Percentiles rank a stretch among this genome's conserved stretches.
Conservation (phyloP, 1,140 invertebrate species). For the Uloborus diversus region DNA sequence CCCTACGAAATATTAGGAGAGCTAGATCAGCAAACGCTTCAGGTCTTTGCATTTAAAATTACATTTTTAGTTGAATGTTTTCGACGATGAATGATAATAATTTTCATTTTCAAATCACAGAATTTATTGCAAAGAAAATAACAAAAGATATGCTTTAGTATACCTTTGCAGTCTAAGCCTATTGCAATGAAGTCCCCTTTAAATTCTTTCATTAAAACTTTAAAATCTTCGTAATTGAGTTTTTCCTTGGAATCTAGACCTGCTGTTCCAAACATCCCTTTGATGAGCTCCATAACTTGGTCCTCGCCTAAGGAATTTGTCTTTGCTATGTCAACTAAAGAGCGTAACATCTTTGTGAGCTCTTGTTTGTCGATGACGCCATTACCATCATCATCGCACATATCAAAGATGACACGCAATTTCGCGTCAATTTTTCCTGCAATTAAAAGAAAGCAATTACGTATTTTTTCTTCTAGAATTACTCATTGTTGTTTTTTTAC, state of each 20-base stretch:
- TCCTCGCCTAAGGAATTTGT: constrained; percentile 69
- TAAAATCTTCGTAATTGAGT: constrained; percentile 94
- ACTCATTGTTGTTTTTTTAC: too few species aligned
- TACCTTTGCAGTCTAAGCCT: constrained; percentile 93
- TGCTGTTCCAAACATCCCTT: constrained; percentile 93
- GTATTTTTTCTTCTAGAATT: too few species aligned
- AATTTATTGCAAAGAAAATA: too few species aligned
- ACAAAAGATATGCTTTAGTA: too few species aligned
- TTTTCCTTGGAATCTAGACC: constrained; percentile 91
- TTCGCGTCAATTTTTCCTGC: constrained; percentile 95
- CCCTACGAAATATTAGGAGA: too few species aligned
- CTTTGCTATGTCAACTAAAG: constrained; percentile 92
- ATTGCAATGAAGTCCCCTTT: constrained; percentile 97
- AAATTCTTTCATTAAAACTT: constrained; percentile 96
- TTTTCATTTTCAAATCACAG: too few species aligned
- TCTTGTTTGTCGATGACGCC: constrained; percentile 95
- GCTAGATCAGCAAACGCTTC: too few species aligned
- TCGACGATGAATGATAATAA: too few species aligned
- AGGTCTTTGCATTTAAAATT: too few species aligned
- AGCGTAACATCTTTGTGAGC: constrained; percentile 91
- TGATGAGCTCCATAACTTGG: constrained; percentile 89
- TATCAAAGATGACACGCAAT: constrained; percentile 95
- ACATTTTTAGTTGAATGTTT: too few species aligned
- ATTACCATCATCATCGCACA: constrained; percentile 97
- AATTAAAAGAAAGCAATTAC: too few species aligned